A percentile compares a stretch with the other conserved stretches of the same genome.
phyloP scores from a whole-genome alignment of 92 coral and sea anemone species.

The Hydrozoanthus gracilis region DNA sequence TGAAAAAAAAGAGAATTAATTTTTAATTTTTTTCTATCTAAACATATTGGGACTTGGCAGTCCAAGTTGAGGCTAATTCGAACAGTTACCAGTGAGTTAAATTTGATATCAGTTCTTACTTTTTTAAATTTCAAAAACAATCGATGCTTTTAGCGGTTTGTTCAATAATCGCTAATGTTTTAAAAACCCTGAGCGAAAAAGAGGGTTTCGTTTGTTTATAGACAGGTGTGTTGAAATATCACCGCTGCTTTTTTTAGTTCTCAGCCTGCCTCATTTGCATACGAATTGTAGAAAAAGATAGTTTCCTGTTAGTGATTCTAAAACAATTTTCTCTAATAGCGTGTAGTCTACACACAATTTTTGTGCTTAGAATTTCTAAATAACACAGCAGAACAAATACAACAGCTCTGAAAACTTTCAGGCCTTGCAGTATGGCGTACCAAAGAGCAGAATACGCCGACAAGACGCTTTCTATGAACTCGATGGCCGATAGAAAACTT shows the following conservation, averaged over 20 bases:
- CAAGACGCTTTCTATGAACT: slow-evolving; percentile 84
- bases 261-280: slow-evolving; percentile 37
- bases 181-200: neutral
- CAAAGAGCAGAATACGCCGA: slow-evolving; percentile 90
- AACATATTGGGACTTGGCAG: neutral
- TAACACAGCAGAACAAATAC: neutral
- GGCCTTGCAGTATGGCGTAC: slow-evolving; percentile 66
- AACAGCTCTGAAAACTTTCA: neutral
- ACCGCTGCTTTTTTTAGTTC: neutral
- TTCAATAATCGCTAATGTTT: neutral
- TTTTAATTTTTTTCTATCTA: slow-evolving; percentile 16
- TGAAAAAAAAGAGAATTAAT: slow-evolving; percentile 9
- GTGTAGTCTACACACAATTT: neutral
- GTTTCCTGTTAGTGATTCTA: neutral
- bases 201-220: neutral
- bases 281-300: neutral
- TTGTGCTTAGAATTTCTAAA: neutral
- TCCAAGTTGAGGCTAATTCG: slow-evolving; percentile 3
- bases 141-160: neutral
- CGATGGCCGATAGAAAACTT: slow-evolving; percentile 85
- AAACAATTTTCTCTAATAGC: neutral
- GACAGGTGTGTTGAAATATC: slow-evolving; percentile 13
- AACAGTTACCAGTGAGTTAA: neutral
- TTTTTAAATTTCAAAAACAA: neutral
- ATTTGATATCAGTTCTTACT: slow-evolving; percentile 13